Percentiles rank a stretch among this genome's conserved stretches.
phyloP scores from a whole-genome alignment of 2,888 invertebrate genomes.

The Pterobdella sp. region DNA sequence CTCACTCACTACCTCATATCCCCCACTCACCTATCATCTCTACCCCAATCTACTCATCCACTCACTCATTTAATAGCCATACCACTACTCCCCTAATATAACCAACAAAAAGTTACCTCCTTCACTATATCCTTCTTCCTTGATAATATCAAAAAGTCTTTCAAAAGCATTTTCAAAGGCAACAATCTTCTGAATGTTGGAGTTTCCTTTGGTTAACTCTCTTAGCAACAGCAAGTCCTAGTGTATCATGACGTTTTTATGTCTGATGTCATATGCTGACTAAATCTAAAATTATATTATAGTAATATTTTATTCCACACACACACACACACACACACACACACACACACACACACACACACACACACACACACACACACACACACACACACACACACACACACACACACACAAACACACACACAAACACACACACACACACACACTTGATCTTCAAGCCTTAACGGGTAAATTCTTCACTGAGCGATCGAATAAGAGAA shows the following conservation, averaged over 20 bases:
- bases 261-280: background rate
- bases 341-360: constrained; percentile 16
- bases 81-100: background rate
- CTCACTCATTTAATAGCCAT: background rate
- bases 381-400: constrained; percentile 16
- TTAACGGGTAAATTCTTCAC: too few species aligned
- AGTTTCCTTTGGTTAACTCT: constrained; percentile 84
- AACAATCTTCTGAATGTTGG: constrained; percentile 96
- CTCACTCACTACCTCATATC: background rate
- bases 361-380: constrained; percentile 16
- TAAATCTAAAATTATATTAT: background rate
- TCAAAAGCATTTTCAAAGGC: constrained; percentile 99
- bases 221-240: constrained; percentile 76
- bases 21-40: background rate
- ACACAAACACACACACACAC: constrained; percentile 14
- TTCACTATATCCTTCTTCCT: constrained; percentile 80
- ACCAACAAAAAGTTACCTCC: constrained; percentile 60
- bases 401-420: constrained; percentile 14
- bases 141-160: constrained; percentile 81
- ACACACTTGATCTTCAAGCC: too few species aligned
- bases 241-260: background rate
- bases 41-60: background rate
- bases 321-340: constrained; percentile 15
- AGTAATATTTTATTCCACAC: background rate
- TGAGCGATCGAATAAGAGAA: too few species aligned